Evolutionary conservation across 2,113 vertebrate genomes (phyloP), one percentile per base, ranked within the genome.

Genomic region (Scalopus aquaticus): DNA sequence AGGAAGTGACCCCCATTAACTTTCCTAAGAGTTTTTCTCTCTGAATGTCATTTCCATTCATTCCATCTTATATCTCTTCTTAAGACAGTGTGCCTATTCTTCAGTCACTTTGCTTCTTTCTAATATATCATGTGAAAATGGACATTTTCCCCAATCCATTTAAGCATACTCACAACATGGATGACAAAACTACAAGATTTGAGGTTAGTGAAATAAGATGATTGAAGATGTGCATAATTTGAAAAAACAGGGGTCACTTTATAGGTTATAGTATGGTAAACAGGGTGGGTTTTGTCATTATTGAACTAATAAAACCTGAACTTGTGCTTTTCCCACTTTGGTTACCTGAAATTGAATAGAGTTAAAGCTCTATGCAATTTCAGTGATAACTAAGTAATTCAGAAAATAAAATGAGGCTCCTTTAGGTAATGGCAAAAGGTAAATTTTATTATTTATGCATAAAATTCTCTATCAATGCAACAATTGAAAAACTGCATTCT

Each of bases 31-130:
- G 64, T 93, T 96, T 96, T 97, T 58, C 26, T 93, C 90, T 96
- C 95, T 96, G 80, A 96, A 62, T 88, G 84, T 84, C 90, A 97
- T 93, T 97, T 97, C 90, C 92, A 90, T 93, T 96, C 69, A 89
- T 93, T 96, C 91, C 85, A 39, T 56, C 20, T 70, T 85, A 20
- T 13, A 58, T 93, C 13, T 88, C 65, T 82, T 91, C 26, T 81
- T 65, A 30, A 39, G 72, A 42, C 32, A 91, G 89, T n/a, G 9
- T 19, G 16, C 15, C 3, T 58, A 42, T 64, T 67, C 32, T 86
- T 95, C 32, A 65, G 46, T 74, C 58, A 91, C 30, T 85, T 95
- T 93, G 76, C 46, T 97, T 93, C 88, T 37, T 0, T 74, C 64
- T n/a, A n/a, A n/a, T n/a, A 1, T 95, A 85, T 72, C 67, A 51